These are phyloP conservation scores for Drepanosiphum platanoidis DNA, from an alignment of 2,888 invertebrate genomes.

Conservation along the genomic window DNA sequence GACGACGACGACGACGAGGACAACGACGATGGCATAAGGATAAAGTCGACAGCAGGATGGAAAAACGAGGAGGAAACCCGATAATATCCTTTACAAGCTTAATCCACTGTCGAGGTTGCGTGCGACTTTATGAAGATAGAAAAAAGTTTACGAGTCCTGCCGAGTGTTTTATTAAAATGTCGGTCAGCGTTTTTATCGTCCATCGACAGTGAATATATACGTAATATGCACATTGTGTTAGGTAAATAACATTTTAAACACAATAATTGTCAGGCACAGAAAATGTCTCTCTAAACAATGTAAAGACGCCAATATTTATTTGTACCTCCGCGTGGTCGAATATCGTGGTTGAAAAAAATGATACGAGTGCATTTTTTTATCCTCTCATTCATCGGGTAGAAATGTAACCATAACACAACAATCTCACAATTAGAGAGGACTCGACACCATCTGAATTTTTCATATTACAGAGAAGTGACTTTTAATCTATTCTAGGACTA, in stretches of 20 bases:
- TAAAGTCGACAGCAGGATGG: conserved; percentile 8
- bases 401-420: too few species aligned
- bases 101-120: conserved; percentile 21
- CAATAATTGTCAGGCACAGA: not conserved
- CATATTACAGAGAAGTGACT: too few species aligned
- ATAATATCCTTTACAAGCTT: conserved; percentile 40
- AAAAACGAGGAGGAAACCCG: conserved; percentile 33
- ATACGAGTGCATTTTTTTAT: too few species aligned
- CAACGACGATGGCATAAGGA: not conserved
- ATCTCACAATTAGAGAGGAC: too few species aligned
- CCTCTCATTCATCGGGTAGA: too few species aligned
- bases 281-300: too few species aligned
- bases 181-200: not conserved
- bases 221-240: not conserved
- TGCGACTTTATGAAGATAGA: not conserved
- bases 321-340: not conserved
- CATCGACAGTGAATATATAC: not conserved
- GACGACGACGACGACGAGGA: not conserved
- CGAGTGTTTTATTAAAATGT: not conserved
- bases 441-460: too few species aligned
- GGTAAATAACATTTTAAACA: not conserved
- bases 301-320: too few species aligned
- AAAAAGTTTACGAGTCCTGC: not conserved
- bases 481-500: too few species aligned
- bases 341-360: not conserved